Conservation (phyloP, 2,797 vertebrate species). For the Eospalax fontanierii region DNA sequence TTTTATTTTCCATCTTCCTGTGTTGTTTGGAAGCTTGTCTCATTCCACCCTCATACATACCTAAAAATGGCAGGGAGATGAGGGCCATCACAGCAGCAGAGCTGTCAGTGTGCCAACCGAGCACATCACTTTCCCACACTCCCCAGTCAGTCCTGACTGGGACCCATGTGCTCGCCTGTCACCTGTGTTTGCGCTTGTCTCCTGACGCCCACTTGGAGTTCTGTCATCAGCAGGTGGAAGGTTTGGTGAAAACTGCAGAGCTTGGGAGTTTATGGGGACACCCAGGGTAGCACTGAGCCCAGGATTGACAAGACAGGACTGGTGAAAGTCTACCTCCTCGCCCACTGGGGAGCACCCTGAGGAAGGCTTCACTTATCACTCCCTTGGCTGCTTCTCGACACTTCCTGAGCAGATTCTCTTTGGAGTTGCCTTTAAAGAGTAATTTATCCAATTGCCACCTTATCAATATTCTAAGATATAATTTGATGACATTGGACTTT, state of each 20-base stretch:
- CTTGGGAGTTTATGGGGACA: no score
- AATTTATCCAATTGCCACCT: neutral
- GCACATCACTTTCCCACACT: neutral
- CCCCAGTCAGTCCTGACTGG: neutral
- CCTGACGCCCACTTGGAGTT: neutral
- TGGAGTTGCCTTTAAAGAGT: neutral
- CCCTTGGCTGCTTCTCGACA: neutral
- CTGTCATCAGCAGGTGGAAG: neutral
- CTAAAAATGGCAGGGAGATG: neutral
- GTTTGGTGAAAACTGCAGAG: neutral
- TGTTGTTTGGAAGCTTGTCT: neutral
- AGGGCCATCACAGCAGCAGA: neutral
- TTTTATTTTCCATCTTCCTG: constrained; percentile 21
- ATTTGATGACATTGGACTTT: neutral
- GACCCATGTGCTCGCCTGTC: neutral
- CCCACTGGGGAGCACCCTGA: neutral
- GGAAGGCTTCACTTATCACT: neutral
- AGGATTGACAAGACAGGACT: neutral
- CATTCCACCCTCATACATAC: neutral
- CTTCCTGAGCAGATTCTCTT: neutral
- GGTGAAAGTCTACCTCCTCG: neutral
- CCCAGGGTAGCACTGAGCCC: neutral
- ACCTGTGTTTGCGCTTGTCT: neutral
- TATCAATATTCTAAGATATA: neutral
- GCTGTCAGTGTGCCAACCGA: neutral